Evolutionary conservation across 1,140 invertebrate genomes (phyloP).

Genomic region (Calliphora vicina): DNA sequence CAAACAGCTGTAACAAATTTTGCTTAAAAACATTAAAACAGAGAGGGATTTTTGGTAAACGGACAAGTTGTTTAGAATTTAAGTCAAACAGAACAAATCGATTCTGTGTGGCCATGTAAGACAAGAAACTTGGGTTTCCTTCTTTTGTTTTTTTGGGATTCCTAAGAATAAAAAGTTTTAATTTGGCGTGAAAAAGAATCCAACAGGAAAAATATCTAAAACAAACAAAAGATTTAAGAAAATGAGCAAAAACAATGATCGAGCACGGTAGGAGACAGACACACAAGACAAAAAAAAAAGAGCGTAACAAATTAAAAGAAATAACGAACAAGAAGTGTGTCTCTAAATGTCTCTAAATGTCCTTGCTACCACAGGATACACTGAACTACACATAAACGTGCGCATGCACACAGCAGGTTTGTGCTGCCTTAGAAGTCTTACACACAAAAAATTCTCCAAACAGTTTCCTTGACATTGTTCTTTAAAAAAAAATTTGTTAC

Average conservation of each 20-base stretch:
- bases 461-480: no score
- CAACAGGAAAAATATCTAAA: not conserved
- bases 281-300: not conserved
- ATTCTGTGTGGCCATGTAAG: not conserved
- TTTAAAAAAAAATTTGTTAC: no score
- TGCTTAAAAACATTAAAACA: not conserved
- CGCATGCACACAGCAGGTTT: not conserved
- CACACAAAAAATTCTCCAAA: no score
- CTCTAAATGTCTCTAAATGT: not conserved
- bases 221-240: not conserved
- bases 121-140: not conserved
- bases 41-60: not conserved
- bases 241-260: no score
- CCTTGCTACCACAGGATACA: not conserved
- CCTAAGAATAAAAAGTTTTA: conserved; percentile 28
- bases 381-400: not conserved
- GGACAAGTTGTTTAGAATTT: not conserved
- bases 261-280: no score
- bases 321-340: not conserved
- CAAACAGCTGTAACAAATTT: conserved; percentile 26
- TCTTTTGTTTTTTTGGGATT: not conserved
- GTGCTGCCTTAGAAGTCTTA: no score
- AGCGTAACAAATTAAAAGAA: not conserved
- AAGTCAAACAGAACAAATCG: conserved; percentile 13
- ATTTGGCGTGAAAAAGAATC: not conserved